Evolutionary conservation across 1,140 invertebrate genomes (phyloP).

Genomic region (Zaprionus ornatus): DNA sequence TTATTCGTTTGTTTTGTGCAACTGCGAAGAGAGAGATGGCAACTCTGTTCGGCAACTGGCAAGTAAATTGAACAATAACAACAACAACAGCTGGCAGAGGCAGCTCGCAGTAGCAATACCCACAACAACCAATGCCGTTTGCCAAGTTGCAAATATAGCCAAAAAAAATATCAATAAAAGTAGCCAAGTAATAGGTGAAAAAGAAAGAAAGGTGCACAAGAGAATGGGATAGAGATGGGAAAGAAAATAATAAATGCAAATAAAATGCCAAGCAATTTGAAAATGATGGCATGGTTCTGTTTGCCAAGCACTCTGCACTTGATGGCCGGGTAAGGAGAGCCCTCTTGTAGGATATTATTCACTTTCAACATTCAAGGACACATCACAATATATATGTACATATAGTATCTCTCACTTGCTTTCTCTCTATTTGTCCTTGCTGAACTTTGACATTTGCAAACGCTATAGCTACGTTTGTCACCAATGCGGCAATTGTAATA

Average conservation of each 20-base stretch:
- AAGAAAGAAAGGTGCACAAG: not conserved
- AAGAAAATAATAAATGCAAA: constrained; percentile 32
- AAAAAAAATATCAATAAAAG: constrained; percentile 43
- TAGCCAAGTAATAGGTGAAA: constrained; percentile 39
- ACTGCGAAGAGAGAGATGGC: constrained; percentile 12
- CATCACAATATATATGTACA: constrained; percentile 19
- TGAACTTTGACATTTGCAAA: constrained; percentile 47
- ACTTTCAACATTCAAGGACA: constrained; percentile 35
- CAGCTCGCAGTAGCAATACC: not conserved
- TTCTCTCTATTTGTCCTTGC: constrained; percentile 9
- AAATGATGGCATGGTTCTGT: constrained; percentile 19
- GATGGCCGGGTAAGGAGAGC: not conserved
- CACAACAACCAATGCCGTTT: constrained; percentile 3
- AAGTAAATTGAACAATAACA: constrained; percentile 19
- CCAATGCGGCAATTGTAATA: not conserved
- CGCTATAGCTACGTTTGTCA: not conserved
- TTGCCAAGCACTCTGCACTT: constrained; percentile 34
- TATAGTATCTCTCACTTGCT: too few relatives aligned
- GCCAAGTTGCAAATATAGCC: constrained; percentile 45
- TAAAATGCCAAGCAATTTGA: constrained; percentile 20
- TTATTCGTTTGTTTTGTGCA: constrained; percentile 9
- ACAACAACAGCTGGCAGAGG: constrained; percentile 27
- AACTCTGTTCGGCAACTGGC: constrained; percentile 31
- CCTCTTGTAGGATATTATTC: constrained; percentile 41
- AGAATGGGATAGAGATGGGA: not conserved